Evolutionary conservation across 1,140 invertebrate genomes (phyloP).

Genomic region (Hestina assimilis): DNA sequence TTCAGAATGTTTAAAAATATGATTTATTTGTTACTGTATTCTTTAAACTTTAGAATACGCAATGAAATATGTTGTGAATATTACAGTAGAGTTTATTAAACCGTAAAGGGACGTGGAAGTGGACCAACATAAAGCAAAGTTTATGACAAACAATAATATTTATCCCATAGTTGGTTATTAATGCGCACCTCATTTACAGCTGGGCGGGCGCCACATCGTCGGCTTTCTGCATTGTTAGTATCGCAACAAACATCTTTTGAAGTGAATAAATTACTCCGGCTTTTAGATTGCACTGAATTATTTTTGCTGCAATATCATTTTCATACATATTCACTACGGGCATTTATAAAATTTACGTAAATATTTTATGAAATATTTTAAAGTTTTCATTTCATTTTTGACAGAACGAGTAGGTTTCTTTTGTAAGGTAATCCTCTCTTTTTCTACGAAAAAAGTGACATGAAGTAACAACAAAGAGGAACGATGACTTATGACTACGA

Average conservation of each 20-base stretch:
- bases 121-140: conserved; percentile 69
- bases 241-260: conserved; percentile 16
- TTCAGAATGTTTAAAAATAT: neutral
- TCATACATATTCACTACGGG: no score
- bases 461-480: no score
- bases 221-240: conserved; percentile 19
- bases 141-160: conserved; percentile 76
- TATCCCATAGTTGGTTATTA: conserved; percentile 72
- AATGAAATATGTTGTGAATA: neutral
- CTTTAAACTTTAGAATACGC: neutral
- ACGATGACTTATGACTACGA: no score
- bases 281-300: conserved; percentile 12
- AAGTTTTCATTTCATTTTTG: no score
- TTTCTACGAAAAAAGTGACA: no score
- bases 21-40: neutral
- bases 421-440: no score
- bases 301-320: conserved; percentile 2
- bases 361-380: neutral
- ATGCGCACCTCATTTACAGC: conserved; percentile 65
- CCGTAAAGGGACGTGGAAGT: conserved; percentile 38
- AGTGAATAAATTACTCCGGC: conserved; percentile 14
- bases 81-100: neutral
- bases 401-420: no score
- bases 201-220: conserved; percentile 55
- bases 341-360: neutral